Evolutionary conservation across 2,797 vertebrate species (phyloP).

Genomic region (Epinephelus awoara): DNA sequence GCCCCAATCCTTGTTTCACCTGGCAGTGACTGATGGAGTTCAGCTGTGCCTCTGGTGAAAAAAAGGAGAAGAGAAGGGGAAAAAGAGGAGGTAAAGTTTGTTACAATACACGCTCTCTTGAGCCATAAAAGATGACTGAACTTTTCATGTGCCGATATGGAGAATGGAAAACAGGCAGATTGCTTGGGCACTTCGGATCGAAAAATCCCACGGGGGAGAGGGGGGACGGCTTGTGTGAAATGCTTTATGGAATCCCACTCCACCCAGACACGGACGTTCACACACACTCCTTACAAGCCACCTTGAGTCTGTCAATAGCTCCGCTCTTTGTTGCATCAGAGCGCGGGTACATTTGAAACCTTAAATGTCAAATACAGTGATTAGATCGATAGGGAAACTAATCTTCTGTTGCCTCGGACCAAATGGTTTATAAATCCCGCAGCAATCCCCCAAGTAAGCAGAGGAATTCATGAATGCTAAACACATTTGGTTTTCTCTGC

Average conservation of each 20-base stretch:
- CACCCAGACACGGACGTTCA: conserved; percentile 18
- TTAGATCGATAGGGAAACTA: conserved; percentile 69
- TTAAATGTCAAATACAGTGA: conserved; percentile 68
- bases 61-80: background rate
- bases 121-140: conserved; percentile 56
- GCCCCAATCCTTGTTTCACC: conserved; percentile 50
- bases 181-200: conserved; percentile 47
- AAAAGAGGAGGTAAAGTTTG: conserved; percentile 31
- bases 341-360: conserved; percentile 54
- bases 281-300: conserved; percentile 29
- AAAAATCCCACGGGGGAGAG: conserved; percentile 37
- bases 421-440: conserved; percentile 77
- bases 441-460: conserved; percentile 71
- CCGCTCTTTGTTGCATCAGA: conserved; percentile 41
- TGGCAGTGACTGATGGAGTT: conserved; percentile 69
- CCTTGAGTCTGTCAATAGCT: conserved; percentile 48
- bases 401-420: conserved; percentile 73
- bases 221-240: conserved; percentile 24
- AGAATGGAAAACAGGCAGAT: conserved; percentile 63
- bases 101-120: conserved; percentile 26
- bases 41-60: conserved; percentile 47
- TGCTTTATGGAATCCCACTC: conserved; percentile 39
- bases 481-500: conserved; percentile 56
- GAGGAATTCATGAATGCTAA: conserved; percentile 77
- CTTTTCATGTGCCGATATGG: conserved; percentile 48